phyloP scores from a whole-genome alignment of 2,888 invertebrate species.

The Tortricodes alternella region DNA sequence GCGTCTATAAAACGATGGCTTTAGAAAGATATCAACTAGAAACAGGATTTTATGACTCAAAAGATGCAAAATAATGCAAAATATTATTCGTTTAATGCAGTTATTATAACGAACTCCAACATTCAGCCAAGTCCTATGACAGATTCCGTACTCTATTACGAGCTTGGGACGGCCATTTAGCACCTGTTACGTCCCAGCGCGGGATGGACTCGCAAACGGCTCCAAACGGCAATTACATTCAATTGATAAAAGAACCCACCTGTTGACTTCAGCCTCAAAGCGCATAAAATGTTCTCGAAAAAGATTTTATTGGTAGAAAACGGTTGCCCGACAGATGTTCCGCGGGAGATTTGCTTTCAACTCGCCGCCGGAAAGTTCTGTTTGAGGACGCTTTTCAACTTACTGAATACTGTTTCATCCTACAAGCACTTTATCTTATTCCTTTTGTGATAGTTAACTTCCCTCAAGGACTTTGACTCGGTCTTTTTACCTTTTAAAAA shows the following conservation, averaged over 20 bases:
- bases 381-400: conserved; percentile 57
- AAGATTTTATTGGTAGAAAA: conserved; percentile 72
- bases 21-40: no score
- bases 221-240: conserved; percentile 68
- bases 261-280: conserved; percentile 61
- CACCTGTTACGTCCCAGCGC: conserved; percentile 23
- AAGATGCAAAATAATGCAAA: no score
- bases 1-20: no score
- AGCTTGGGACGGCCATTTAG: conserved; percentile 8
- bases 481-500: conserved; percentile 25
- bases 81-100: no score
- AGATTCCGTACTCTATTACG: neutral
- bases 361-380: conserved; percentile 56
- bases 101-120: no score
- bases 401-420: conserved; percentile 51
- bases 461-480: conserved; percentile 20
- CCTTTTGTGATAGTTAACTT: conserved; percentile 45
- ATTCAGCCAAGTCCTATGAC: neutral
- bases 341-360: conserved; percentile 58
- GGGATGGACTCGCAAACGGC: conserved; percentile 37
- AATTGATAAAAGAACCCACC: conserved; percentile 74
- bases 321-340: conserved; percentile 68
- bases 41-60: no score
- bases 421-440: conserved; percentile 47
- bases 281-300: conserved; percentile 60